Percentiles rank a stretch among this genome's conserved stretches.
phyloP scores from a whole-genome alignment of 2,888 invertebrate genomes.

The Monoplex corrugatus region DNA sequence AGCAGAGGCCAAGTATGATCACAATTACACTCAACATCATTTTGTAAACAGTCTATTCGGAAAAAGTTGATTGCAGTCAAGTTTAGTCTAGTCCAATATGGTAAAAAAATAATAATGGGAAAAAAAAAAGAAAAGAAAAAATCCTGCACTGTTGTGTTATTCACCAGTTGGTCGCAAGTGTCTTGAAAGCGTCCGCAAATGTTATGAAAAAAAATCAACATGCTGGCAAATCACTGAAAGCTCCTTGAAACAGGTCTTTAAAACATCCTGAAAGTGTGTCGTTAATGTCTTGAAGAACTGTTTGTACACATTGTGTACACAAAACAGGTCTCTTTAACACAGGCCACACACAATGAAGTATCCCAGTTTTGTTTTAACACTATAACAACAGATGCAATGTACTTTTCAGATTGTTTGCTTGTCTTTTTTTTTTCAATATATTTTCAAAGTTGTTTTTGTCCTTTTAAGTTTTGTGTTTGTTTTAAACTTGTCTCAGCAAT shows the following conservation, averaged over 20 bases:
- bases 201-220: slow-evolving; percentile 27
- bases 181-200: slow-evolving; percentile 28
- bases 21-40: slow-evolving; percentile 8
- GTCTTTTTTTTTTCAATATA: background rate
- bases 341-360: slow-evolving; percentile 14
- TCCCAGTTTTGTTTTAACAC: slow-evolving; percentile 19
- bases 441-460: background rate
- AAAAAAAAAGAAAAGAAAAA: background rate
- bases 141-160: slow-evolving; percentile 1
- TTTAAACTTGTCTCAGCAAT: slow-evolving; percentile 35
- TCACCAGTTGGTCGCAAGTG: slow-evolving; percentile 33
- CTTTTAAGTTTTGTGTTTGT: background rate
- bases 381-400: slow-evolving; percentile 14
- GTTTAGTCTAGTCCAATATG: slow-evolving; percentile 18
- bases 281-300: background rate
- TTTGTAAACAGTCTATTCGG: slow-evolving; percentile 25
- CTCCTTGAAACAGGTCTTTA: slow-evolving; percentile 32
- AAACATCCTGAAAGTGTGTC: slow-evolving; percentile 21
- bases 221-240: slow-evolving; percentile 37
- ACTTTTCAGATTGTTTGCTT: background rate
- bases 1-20: slow-evolving; percentile 41
- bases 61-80: slow-evolving; percentile 29
- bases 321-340: slow-evolving; percentile 4
- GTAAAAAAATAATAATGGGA: background rate
- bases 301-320: slow-evolving; percentile 15